Evolutionary conservation across 2,113 vertebrate genomes (phyloP), one percentile per base, ranked within the genome.

Genomic region (Promerops cafer): DNA sequence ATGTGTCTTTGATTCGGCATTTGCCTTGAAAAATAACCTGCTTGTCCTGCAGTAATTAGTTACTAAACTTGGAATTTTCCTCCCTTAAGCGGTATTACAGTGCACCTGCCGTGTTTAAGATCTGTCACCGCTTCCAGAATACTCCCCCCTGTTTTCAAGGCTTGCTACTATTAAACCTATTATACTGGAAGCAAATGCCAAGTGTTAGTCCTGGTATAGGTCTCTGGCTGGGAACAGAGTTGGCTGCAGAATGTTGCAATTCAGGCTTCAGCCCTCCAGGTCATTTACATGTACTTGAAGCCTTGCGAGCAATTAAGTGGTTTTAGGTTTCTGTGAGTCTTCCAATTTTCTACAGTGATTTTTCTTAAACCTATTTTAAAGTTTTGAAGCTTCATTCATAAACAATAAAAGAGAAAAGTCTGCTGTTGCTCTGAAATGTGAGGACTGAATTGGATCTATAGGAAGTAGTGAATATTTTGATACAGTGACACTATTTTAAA

Each of bases 91-190:
- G 11, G 37, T 79, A 31, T 79, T 65, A 52, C 5, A 10, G 66
- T 95, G 94, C 97, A 98, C 96, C 97, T 98, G 97, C 96, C 61
- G 10, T 59, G 31, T 88, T 75, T 77, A 49, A 72, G 87, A 37
- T 77, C 78, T 83, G 82, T 71, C 79, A 23, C 28, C 0, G 14
- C 72, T 93, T 96, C 68, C 89, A 81, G 57, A 65, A 70, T 74
- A 10, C n/a, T 27, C 30, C 24, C 5, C 27, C 23, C 26, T 37
- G 49, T 65, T 88, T 94, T 77, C 45, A 66, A 70, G 91, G 60
- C 56, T 74, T 81, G 47, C 22, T 83, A 3, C 54, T 87, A 60
- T 71, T 75, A 75, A 93, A 42, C 30, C 60, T 63, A 6, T 88
- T 91, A 30, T 30, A 31, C n/a, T 79, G 14, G 21, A 63, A 72